Conservation (phyloP, 2,888 invertebrate species). For the Lycaena phlaeas region DNA sequence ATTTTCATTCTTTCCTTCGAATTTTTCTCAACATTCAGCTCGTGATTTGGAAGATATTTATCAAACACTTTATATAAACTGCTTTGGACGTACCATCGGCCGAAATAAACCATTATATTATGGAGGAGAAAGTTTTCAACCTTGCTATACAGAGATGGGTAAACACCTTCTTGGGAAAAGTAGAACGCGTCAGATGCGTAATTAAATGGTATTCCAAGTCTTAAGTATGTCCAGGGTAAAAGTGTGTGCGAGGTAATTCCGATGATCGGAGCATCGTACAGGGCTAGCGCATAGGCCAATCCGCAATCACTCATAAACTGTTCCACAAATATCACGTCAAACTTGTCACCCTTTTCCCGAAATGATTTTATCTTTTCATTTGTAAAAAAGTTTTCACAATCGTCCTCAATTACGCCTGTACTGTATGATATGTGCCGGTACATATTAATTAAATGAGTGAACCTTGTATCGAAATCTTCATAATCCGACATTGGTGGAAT, state of each 20-base stretch:
- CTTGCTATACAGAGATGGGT: conserved; percentile 34
- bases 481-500: conserved; percentile 24
- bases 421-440: conserved; percentile 25
- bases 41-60: conserved; percentile 46
- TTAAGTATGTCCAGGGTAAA: conserved; percentile 56
- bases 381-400: conserved; percentile 40
- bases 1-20: conserved; percentile 59
- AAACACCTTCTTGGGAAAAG: conserved; percentile 41
- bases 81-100: conserved; percentile 35
- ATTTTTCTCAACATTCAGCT: conserved; percentile 57
- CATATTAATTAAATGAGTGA: conserved; percentile 24
- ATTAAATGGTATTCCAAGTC: conserved; percentile 61
- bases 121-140: conserved; percentile 33
- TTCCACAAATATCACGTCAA: conserved; percentile 61
- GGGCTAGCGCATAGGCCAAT: conserved; percentile 40
- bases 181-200: conserved; percentile 59
- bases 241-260: conserved; percentile 64
- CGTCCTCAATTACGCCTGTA: conserved; percentile 17
- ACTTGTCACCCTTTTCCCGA: conserved; percentile 30
- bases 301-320: conserved; percentile 60
- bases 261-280: conserved; percentile 60
- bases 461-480: conserved; percentile 23
- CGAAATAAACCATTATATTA: conserved; percentile 26
- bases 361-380: conserved; percentile 33
- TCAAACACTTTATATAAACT: conserved; percentile 41